phyloP scores from a whole-genome alignment of 2,888 invertebrate species.

The Nephrotoma flavescens region DNA sequence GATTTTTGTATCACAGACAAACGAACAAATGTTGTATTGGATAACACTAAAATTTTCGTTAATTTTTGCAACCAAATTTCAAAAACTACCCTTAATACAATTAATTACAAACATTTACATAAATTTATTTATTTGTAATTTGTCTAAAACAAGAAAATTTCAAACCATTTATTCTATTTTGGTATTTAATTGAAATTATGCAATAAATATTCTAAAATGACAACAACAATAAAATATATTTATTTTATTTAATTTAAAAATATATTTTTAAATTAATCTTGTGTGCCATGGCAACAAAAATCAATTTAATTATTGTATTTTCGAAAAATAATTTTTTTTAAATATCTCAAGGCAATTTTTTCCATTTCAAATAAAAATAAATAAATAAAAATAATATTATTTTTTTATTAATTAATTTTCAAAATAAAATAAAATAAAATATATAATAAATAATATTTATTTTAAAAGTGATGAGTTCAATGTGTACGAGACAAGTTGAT shows the following conservation, averaged over 20 bases:
- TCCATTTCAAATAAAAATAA: neutral
- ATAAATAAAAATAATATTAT: neutral
- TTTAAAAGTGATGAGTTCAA: neutral
- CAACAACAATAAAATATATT: neutral
- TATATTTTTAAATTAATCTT: neutral
- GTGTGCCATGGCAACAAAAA: neutral
- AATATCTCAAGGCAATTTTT: neutral
- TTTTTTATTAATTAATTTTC: neutral
- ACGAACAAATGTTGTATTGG: too few relatives aligned
- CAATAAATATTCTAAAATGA: neutral
- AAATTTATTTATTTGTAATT: neutral
- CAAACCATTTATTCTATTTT: neutral
- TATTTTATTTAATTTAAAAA: neutral
- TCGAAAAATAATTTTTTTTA: neutral
- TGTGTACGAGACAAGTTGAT: neutral
- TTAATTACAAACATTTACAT: neutral
- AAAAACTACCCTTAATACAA: neutral
- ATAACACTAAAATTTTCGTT: neutral
- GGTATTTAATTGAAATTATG: neutral
- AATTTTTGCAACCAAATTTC: neutral
- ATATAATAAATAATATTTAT: neutral
- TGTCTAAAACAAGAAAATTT: neutral
- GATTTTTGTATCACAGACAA: too few relatives aligned
- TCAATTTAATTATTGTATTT: neutral
- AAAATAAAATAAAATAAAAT: neutral